Percentiles rank a stretch among this genome's conserved stretches.
phyloP scores from a whole-genome alignment of 2,797 vertebrate species.

The Glyptemys insculpta region DNA sequence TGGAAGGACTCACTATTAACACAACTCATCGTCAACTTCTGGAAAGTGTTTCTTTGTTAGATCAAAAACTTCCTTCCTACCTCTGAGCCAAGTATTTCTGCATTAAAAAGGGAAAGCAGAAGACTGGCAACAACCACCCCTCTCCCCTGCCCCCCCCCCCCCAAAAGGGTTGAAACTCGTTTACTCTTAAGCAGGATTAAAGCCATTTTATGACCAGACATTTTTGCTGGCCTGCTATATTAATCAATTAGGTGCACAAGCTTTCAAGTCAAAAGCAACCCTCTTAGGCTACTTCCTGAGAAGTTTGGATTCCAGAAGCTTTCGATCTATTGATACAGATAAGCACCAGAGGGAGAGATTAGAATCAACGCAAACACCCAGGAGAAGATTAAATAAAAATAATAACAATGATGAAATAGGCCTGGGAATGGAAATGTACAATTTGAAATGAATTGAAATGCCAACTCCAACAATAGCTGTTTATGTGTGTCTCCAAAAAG shows the following conservation, averaged over 20 bases:
- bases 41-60: background rate
- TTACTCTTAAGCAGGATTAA: background rate
- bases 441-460: constrained; percentile 58
- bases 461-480: background rate
- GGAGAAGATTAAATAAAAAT: constrained; percentile 43
- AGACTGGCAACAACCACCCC: background rate
- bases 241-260: constrained; percentile 17
- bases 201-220: constrained; percentile 14
- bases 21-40: background rate
- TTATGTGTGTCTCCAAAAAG: background rate
- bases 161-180: background rate
- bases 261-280: constrained; percentile 34
- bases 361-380: constrained; percentile 36
- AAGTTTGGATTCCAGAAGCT: constrained; percentile 17
- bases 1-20: background rate
- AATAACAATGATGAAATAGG: constrained; percentile 41
- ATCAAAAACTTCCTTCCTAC: background rate
- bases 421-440: constrained; percentile 12
- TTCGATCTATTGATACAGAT: constrained; percentile 40
- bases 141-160: background rate
- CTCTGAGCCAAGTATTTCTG: background rate
- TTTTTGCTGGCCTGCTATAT: background rate
- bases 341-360: constrained; percentile 33
- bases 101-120: background rate
- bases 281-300: constrained; percentile 23